Conservation (phyloP, 2,113 vertebrate genomes). For the Vidua chalybeata region DNA sequence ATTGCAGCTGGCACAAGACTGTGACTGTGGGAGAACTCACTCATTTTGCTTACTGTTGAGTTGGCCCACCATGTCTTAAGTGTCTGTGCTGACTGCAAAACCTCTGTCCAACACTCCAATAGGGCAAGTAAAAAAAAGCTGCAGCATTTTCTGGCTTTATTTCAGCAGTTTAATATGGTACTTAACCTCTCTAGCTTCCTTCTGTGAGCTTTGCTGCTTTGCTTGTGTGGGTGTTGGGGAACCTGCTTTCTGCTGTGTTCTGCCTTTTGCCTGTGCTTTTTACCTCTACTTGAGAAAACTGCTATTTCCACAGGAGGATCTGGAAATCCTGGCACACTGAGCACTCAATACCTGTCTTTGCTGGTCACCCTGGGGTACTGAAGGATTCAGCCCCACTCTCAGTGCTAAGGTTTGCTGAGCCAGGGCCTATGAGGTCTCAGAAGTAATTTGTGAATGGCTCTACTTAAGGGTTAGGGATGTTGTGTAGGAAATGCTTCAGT, state of each 20-base stretch:
- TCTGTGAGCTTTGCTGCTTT: neutral
- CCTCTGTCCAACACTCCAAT: neutral
- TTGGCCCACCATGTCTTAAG: neutral
- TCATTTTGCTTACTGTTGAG: neutral
- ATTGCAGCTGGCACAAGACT: neutral
- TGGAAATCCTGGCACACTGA: neutral
- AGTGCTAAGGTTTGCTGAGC: neutral
- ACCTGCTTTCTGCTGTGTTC: neutral
- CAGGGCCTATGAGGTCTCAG: neutral
- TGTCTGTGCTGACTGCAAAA: neutral
- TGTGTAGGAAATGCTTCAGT: neutral
- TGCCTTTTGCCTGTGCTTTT: neutral
- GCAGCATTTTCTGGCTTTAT: neutral
- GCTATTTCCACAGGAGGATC: neutral
- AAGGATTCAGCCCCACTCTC: neutral
- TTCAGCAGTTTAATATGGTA: neutral
- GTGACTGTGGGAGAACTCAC: neutral
- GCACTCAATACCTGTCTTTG: neutral
- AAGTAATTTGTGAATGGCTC: neutral
- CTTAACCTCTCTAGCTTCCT: neutral
- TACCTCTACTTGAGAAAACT: neutral
- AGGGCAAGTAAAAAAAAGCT: neutral
- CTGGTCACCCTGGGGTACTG: neutral
- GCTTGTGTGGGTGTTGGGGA: neutral
- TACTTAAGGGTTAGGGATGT: neutral